Conservation (phyloP, 2,888 invertebrate genomes). For the Melanargia galathea region DNA sequence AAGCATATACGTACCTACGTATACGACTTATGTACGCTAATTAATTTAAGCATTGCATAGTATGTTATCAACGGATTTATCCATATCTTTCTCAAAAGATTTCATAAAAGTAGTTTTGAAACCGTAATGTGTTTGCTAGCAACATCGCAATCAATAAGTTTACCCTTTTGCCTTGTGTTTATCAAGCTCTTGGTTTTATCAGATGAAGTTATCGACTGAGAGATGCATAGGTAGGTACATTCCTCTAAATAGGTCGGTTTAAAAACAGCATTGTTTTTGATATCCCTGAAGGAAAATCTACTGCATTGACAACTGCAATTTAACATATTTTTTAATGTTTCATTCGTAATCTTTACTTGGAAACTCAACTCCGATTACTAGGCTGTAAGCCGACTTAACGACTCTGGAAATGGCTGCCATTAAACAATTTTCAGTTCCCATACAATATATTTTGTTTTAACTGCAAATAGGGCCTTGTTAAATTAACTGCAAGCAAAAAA, state of each 20-base stretch:
- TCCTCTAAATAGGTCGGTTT: background rate
- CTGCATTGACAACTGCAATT: background rate
- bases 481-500: slow-evolving; percentile 58
- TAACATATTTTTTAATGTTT: slow-evolving; percentile 1
- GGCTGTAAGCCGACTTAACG: slow-evolving; percentile 30
- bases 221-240: too few species aligned
- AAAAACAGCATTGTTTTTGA: background rate
- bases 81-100: too few species aligned
- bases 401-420: slow-evolving; percentile 56
- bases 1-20: too few species aligned
- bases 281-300: background rate
- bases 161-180: too few species aligned
- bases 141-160: too few species aligned
- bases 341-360: background rate
- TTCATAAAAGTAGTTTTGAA: too few species aligned
- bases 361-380: slow-evolving; percentile 10
- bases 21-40: too few species aligned
- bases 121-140: too few species aligned
- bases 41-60: too few species aligned
- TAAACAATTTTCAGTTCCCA: slow-evolving; percentile 51
- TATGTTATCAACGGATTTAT: too few species aligned
- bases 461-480: slow-evolving; percentile 50
- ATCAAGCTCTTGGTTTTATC: too few species aligned
- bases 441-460: slow-evolving; percentile 46
- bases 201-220: too few species aligned